A percentile compares a stretch with the other conserved stretches of the same genome.
These are phyloP conservation scores for Oxygymnocypris stewartii DNA, from an alignment of 2,113 vertebrate genomes.

Conservation along the genomic window DNA sequence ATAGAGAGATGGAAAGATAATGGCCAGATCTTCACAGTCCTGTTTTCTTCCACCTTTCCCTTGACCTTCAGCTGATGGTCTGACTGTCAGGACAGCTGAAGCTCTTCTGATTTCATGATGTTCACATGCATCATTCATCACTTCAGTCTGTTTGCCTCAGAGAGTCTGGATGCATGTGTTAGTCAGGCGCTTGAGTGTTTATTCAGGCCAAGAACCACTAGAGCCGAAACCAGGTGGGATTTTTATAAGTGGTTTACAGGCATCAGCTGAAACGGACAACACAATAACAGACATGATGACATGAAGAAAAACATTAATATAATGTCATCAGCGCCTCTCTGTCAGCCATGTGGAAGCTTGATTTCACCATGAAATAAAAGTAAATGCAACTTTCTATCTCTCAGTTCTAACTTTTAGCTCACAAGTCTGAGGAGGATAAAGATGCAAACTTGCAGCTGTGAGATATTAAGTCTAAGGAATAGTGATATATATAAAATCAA, in stretches of 20 bases:
- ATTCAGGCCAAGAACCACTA: background rate
- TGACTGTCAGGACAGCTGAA: background rate
- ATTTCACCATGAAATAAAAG: background rate
- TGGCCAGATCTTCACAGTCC: background rate
- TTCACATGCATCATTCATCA: slow-evolving; percentile 5
- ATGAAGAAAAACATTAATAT: background rate
- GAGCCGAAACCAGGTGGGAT: background rate
- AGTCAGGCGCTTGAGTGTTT: background rate
- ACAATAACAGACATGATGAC: background rate
- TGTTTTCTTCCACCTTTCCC: background rate
- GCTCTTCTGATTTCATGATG: background rate
- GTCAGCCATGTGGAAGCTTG: background rate
- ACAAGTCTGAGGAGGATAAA: background rate
- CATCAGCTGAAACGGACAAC: background rate
- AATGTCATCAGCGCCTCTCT: background rate
- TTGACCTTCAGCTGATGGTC: background rate
- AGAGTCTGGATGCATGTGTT: background rate
- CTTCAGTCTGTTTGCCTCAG: background rate
- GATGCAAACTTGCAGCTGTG: too few species aligned
- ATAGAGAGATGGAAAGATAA: slow-evolving; percentile 14
- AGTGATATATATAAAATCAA: too few species aligned
- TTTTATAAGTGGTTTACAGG: background rate
- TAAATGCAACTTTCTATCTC: background rate
- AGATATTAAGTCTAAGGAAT: too few species aligned
- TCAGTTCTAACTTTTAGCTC: background rate